Evolutionary conservation across 2,797 vertebrate genomes (phyloP), one percentile per base, ranked within the genome.

Genomic region (Podargus strigoides): DNA sequence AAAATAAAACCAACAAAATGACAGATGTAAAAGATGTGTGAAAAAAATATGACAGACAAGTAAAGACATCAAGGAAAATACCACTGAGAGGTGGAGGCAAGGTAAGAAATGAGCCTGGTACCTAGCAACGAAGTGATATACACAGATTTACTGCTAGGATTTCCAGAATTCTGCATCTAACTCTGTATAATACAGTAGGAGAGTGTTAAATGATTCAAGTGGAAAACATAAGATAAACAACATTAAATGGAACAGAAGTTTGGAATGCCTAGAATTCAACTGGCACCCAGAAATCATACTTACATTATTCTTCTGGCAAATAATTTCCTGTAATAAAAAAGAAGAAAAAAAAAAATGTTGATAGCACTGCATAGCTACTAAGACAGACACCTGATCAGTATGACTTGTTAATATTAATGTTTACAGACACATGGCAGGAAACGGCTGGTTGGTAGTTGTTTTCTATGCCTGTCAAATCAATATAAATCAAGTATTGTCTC

Each of bases 221-320:
- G 8, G 74, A 73, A 87, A 95, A 85, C 17, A 41, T 28, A 82
- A 60, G 27, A 82, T 39, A 93, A 94, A 94, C 42, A 95, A 62
- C n/a, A 32, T 76, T 41, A 64, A 75, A 92, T 10, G 32, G 44
- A 79, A 89, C 10, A 55, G 34, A 92, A 80, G 41, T 70, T 21
- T 55, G 80, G 66, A 81, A 91, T 83, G 82, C 56, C 44, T 85
- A 69, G 34, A 82, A 79, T 82, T 89, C 77, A 93, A 11, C 56
- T 17, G 66, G 79, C 78, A 93, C 39, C 27, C 19, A 91, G 94
- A 74, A 46, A 46, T 76, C 85, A 97, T 98, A 99, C 99, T 99
- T 97, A 99, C 99, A 98, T 98, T 99, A 98, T 99, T 99, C 98
- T 99, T 99, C 98, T 99, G 99, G 98, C 98, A 99, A 98, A 99